Base-by-base conservation (phyloP, 2,113 vertebrate genomes). In the Oxyruncus cristatus region DNA sequence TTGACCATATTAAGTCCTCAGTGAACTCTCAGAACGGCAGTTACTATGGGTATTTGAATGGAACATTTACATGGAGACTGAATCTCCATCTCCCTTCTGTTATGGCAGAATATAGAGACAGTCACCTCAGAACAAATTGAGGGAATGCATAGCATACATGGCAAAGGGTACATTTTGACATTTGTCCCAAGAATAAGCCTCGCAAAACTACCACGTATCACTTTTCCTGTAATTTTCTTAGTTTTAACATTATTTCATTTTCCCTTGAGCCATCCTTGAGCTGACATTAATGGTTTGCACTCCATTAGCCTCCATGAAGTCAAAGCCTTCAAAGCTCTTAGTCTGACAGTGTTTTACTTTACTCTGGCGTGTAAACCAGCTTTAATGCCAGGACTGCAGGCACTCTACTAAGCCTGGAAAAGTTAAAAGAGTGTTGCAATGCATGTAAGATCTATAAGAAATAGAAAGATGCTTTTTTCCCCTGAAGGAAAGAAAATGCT, bases 301-400 rank as follows among this genome's bases (percentile, higher is more conserved):
- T 82, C 50, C 78, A 80, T 93, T 95, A 95, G 94, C 87, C 82
- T 88, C 67, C 63, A 44, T 55, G 75, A 83, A 90, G 55, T 78
- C 71, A 88, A 85, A 59, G 67, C 63, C 74, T 93, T 88, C 89
- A 92, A 80, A 86, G 42, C 55, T 63, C 58, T 94, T 86, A 55
- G 61, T 81, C 47, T 92, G 76, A 86, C 46, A 90, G 58, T 74
- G 53, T 91, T 88, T 84, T 83, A 79, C 62, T 90, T 94, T 74
- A 80, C 82, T 89, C 16, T 58, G 22, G 79, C 22, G 72, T 83
- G 82, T 92, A 95, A 94, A 88, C 92, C 80, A 92, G n/a, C 55
- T 92, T 92, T 91, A 93, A 94, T 33, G 27, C 72, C 88, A 96
- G 92, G 46, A 95, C 89, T 91, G 63, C 55, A 95, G 75, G 72